Conservation (phyloP, 2,888 invertebrate genomes). For the Hemithea aestivaria region DNA sequence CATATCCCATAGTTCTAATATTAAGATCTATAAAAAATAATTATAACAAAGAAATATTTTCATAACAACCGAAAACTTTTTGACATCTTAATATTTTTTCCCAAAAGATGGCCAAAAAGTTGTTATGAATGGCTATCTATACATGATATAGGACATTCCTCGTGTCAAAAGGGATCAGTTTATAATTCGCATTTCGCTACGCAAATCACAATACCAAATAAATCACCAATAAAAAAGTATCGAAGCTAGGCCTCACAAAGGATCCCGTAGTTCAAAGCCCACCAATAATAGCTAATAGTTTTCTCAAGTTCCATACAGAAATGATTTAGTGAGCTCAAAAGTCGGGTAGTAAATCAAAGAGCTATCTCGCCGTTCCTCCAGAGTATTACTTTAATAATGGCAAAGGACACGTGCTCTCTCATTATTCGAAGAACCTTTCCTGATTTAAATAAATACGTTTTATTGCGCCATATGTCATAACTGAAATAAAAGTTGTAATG, state of each 20-base stretch:
- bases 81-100: constrained; percentile 7
- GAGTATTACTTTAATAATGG: constrained; percentile 52
- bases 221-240: constrained; percentile 54
- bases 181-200: constrained; percentile 55
- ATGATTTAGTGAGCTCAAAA: constrained; percentile 75
- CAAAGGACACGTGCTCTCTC: constrained; percentile 68
- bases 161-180: constrained; percentile 40
- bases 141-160: constrained; percentile 28
- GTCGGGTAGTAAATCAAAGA: constrained; percentile 71
- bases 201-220: constrained; percentile 57
- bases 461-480: constrained; percentile 74
- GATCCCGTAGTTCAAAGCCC: constrained; percentile 53
- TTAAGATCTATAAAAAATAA: no score
- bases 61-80: no score
- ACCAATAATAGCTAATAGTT: constrained; percentile 77
- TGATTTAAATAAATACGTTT: constrained; percentile 74
- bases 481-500: constrained; percentile 65
- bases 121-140: constrained; percentile 33
- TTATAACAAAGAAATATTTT: no score
- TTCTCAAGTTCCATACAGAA: constrained; percentile 72
- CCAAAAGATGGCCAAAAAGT: no score
- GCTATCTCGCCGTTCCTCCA: constrained; percentile 56
- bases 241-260: constrained; percentile 53
- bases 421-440: constrained; percentile 61
- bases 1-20: no score